phyloP scores from a whole-genome alignment of 2,888 invertebrate genomes.

The Rugalucina vietnamica region DNA sequence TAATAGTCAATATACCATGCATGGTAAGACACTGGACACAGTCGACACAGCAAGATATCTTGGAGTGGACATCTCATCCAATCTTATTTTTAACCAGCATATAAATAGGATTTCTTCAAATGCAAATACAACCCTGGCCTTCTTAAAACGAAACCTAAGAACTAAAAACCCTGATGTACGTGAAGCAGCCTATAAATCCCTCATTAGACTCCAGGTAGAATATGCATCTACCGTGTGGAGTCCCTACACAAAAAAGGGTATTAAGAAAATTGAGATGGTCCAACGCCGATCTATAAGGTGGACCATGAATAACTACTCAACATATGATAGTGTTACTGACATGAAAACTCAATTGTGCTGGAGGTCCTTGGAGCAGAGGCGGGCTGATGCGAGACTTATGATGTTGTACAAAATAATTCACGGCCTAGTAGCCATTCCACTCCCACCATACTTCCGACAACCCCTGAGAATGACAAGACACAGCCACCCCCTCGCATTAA shows the following conservation, averaged over 20 bases:
- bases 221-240: neutral
- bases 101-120: conserved; percentile 25
- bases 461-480: too few relatives aligned
- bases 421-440: too few relatives aligned
- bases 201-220: neutral
- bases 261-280: conserved; percentile 17
- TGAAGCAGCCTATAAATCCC: neutral
- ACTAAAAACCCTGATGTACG: neutral
- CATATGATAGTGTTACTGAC: neutral
- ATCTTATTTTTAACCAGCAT: conserved; percentile 28
- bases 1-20: too few relatives aligned
- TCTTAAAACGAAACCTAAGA: neutral
- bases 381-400: too few relatives aligned
- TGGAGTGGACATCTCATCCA: conserved; percentile 15
- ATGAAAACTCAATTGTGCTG: neutral
- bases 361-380: neutral
- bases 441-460: too few relatives aligned
- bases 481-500: too few relatives aligned
- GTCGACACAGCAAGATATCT: conserved; percentile 29
- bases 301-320: neutral
- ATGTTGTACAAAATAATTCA: too few relatives aligned
- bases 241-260: neutral
- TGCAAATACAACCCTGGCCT: neutral
- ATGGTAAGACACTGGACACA: conserved; percentile 31
- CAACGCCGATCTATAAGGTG: neutral